Evolutionary conservation across 1,140 invertebrate genomes (phyloP), one percentile per base, ranked within the genome.

Genomic region (Amyelois transitella): DNA sequence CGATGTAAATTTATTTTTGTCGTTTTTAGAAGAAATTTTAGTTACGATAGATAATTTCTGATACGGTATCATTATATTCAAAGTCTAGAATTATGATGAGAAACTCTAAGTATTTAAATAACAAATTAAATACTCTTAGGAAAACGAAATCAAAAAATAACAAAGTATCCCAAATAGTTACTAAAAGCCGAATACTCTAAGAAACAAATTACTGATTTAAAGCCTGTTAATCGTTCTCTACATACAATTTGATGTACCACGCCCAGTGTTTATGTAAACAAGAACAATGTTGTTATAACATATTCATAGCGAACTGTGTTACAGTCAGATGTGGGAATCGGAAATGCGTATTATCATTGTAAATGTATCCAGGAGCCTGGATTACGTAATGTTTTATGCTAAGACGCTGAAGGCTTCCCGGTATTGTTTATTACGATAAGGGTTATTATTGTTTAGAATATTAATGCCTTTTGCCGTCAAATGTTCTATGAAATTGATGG

Each of bases 321-420:
- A 38, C 32, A 51, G 38, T 52, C 51, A 22, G 51, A 52, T 52
- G 38, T 52, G 20, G 51, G 32, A 52, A 22, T 22, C 28, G 51
- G 32, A 52, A 52, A 38, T 52, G 18, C 51, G 51, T 52, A 52
- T 52, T 52, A 52, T 52, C 51, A 24, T 56, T 20, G 48, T 32
- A 43, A 43, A 38, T 38, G 4, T 32, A 32, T 32, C 10, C 12
- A 3, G 32, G 7, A 8, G 25, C 2, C n/a, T 38, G 32, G 32
- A 38, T n/a, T 38, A 38, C 32, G 32, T 38, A n/a, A 38, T 38
- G 32, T 38, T 38, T 38, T 14, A 38, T 14, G 12, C 1, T 38
- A 38, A 38, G 32, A 38, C 32, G 32, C 2, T 1, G 32, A 8
- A 38, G 8, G 8, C 4, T 6, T n/a, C n/a, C 25, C 12, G 12